Evolutionary conservation across 2,888 invertebrate species (phyloP).

Genomic region (Lithophane semibrunnea): DNA sequence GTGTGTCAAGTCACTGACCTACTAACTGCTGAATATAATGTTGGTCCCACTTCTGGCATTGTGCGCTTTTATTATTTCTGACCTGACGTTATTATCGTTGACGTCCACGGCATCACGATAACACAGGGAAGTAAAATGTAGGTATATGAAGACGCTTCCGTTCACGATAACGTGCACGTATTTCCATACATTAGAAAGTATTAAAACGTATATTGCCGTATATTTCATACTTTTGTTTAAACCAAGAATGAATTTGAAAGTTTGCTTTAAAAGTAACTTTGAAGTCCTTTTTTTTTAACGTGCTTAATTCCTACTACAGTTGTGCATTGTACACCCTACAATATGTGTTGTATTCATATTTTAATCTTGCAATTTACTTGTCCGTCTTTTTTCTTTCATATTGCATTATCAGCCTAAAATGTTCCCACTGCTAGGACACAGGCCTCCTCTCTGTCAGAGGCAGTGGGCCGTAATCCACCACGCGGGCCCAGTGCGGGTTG

Average conservation of each 20-base stretch:
- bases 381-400: neutral
- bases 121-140: too few relatives aligned
- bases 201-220: neutral
- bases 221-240: neutral
- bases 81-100: too few relatives aligned
- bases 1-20: conserved; percentile 49
- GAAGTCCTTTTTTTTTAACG: neutral
- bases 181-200: neutral
- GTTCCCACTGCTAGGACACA: too few relatives aligned
- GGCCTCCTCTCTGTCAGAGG: too few relatives aligned
- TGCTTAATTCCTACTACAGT: neutral
- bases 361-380: neutral
- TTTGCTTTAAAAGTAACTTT: neutral
- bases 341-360: neutral
- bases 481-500: too few relatives aligned
- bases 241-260: neutral
- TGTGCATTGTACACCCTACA: neutral
- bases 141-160: too few relatives aligned
- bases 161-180: too few relatives aligned
- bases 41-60: neutral
- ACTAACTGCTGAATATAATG: conserved; percentile 24
- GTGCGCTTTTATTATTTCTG: neutral
- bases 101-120: too few relatives aligned
- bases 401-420: too few relatives aligned
- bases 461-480: too few relatives aligned